Evolutionary conservation across 1,140 invertebrate species (phyloP), one percentile per base, ranked within the genome.

Genomic region (Drosophila lacteicornis): DNA sequence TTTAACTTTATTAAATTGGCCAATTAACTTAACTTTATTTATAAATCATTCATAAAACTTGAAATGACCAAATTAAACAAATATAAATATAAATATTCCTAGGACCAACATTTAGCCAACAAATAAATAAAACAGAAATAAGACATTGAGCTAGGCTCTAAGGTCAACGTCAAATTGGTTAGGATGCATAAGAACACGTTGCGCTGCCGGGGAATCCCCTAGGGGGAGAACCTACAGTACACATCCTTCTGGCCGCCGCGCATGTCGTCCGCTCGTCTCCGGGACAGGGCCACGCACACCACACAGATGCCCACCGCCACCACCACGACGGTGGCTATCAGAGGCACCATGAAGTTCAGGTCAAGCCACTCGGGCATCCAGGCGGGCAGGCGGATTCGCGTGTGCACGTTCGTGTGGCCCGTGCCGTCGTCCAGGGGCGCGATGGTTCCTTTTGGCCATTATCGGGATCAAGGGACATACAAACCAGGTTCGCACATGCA

Each of bases 251-350:
- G 95, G 95, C 97, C 97, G 94, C 96, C 95, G 81, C 97, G 95
- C 87, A 97, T 94, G 53, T 97, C 97, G 82, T 97, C 96, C 55
- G 96, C 94, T 81, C 96, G 95, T 84, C 96, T 94, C 82, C 97
- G 94, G 11, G 96, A 96, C 1, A 97, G 93, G 5, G 97, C 97
- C 66, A 98, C 96, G 93, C 97, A 98, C 91, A 98, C 96, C 75
- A 98, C 97, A 88, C 97, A 95, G 91, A 98, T 96, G 67, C 97
- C 97, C 77, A 98, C 97, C 76, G 97, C 95, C 91, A 98, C 96
- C 67, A 98, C 97, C 71, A 98, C 95, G 40, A 97, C 94, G 8
- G 97, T 97, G 25, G 97, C 97, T 73, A 96, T 94, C 46, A 97
- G 95, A 0, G 97, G 97, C 8, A 98, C 97, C 60, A 97, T 94